Percentiles rank a stretch among this genome's conserved stretches.
phyloP scores from a whole-genome alignment of 2,797 vertebrate genomes.

The Pyrrhura leucotis region DNA sequence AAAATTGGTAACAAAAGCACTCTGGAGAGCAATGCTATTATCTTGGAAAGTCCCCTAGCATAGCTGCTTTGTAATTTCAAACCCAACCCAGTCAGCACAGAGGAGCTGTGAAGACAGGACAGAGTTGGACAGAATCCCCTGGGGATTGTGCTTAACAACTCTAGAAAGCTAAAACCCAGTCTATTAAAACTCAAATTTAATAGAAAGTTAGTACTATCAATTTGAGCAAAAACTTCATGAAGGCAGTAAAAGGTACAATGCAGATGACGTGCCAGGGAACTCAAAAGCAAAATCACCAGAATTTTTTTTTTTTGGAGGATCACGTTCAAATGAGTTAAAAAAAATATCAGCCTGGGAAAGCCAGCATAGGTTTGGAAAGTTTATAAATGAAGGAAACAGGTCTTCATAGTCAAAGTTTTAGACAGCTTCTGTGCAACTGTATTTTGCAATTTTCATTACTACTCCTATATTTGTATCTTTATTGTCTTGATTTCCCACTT shows the following conservation, averaged over 20 bases:
- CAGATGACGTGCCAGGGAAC: neutral
- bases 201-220: neutral
- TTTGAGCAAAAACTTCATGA: neutral
- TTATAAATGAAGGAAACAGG: neutral
- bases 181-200: neutral
- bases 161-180: neutral
- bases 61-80: neutral
- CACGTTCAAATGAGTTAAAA: neutral
- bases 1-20: slow-evolving; percentile 2
- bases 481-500: neutral
- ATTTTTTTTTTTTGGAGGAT: neutral
- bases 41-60: neutral
- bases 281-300: neutral
- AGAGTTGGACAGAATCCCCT: neutral
- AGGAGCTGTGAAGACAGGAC: neutral
- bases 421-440: neutral
- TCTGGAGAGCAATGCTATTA: neutral
- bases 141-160: neutral
- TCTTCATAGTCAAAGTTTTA: neutral
- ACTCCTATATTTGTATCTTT: neutral
- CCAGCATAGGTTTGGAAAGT: neutral
- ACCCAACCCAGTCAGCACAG: neutral
- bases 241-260: neutral
- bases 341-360: neutral
- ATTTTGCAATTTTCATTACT: neutral